Evolutionary conservation across 2,113 vertebrate species (phyloP).

Genomic region (Proteles cristata): DNA sequence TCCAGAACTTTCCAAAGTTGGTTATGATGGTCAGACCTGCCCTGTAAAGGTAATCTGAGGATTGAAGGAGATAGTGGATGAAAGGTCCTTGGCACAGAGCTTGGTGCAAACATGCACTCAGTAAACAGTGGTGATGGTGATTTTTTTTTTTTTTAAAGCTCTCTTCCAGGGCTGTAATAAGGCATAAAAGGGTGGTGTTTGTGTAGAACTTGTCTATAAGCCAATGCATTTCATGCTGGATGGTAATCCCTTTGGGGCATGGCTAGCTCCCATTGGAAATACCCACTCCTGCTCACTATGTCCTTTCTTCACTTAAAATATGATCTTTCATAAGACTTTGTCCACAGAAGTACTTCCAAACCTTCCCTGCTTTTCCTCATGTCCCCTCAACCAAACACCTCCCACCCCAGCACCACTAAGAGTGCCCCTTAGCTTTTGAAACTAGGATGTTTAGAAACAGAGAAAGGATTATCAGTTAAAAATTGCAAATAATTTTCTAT

Average conservation of each 20-base stretch:
- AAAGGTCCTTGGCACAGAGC: neutral
- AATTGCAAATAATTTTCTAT: neutral
- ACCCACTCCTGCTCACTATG: constrained; percentile 32
- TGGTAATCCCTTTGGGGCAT: constrained; percentile 65
- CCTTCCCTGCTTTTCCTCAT: neutral
- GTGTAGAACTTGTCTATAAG: constrained; percentile 56
- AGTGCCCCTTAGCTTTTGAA: neutral
- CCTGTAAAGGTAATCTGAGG: neutral
- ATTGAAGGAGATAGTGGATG: neutral
- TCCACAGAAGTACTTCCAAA: constrained; percentile 27
- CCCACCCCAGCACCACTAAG: neutral
- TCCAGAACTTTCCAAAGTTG: neutral
- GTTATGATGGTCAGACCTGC: neutral
- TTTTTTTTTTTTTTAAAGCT: neutral
- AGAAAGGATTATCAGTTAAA: neutral
- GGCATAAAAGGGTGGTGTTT: constrained; percentile 55
- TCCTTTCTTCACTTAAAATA: constrained; percentile 71
- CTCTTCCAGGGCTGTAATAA: constrained; percentile 42
- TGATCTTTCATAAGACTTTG: constrained; percentile 69
- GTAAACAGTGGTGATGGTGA: neutral
- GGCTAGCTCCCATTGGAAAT: constrained; percentile 57
- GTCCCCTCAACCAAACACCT: neutral
- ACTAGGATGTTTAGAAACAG: neutral
- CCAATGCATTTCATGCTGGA: constrained; percentile 36
- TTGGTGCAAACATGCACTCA: neutral